Evolutionary conservation across 2,888 invertebrate species (phyloP).

Genomic region (Lasioglossum malachurum): DNA sequence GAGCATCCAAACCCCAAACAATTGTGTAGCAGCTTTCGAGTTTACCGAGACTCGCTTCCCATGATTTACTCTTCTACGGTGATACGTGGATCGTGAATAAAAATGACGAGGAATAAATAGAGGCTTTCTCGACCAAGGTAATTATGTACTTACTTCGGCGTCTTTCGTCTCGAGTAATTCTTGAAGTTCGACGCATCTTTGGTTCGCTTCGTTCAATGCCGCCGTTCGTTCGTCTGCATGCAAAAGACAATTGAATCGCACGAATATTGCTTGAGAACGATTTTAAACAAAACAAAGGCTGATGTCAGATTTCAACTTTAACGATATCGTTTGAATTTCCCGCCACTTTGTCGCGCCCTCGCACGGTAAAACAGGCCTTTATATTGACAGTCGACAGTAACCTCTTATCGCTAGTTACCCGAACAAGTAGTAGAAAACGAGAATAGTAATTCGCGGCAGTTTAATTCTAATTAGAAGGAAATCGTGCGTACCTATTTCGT

Average conservation of each 20-base stretch:
- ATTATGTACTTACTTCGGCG: constrained; percentile 77
- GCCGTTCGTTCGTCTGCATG: constrained; percentile 78
- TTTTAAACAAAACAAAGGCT: background rate
- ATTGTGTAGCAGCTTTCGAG: background rate
- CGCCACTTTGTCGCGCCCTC: constrained; percentile 43
- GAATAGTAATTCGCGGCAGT: constrained; percentile 16
- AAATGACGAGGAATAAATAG: background rate
- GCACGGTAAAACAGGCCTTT: constrained; percentile 78
- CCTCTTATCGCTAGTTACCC: constrained; percentile 43
- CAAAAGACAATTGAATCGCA: constrained; percentile 25
- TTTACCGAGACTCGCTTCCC: background rate
- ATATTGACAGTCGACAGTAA: constrained; percentile 82
- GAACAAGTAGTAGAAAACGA: background rate
- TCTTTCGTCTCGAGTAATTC: constrained; percentile 81
- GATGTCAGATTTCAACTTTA: background rate
- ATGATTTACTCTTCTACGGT: background rate
- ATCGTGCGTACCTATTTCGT: constrained; percentile 86
- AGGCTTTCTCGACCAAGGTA: constrained; percentile 1
- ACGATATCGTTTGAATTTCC: constrained; percentile 46
- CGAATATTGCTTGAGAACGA: background rate
- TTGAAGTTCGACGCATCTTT: constrained; percentile 80
- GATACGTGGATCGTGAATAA: background rate
- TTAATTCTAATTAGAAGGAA: background rate
- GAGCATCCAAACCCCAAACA: background rate
- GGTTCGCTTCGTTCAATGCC: constrained; percentile 79